Conservation (phyloP, 2,888 invertebrate genomes). For the Dynastes maya region DNA sequence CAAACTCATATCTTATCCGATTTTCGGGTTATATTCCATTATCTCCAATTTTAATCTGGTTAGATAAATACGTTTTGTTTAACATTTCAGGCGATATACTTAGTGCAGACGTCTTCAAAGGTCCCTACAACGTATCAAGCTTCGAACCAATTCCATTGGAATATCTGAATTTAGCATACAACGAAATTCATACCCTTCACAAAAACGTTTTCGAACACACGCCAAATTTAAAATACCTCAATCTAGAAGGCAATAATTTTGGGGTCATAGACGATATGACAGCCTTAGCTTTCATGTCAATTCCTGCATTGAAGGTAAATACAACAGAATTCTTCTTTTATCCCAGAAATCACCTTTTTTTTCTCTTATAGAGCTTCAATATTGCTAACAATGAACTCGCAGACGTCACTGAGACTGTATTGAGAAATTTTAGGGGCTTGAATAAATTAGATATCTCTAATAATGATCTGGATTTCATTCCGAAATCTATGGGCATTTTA, state of each 20-base stretch:
- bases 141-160: slow-evolving; percentile 75
- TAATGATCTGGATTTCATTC: slow-evolving; percentile 76
- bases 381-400: slow-evolving; percentile 74
- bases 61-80: too few relatives aligned
- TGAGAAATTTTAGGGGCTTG: slow-evolving; percentile 72
- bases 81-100: slow-evolving; percentile 74
- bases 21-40: too few relatives aligned
- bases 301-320: slow-evolving; percentile 74
- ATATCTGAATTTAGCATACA: slow-evolving; percentile 77
- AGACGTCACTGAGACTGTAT: slow-evolving; percentile 73
- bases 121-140: slow-evolving; percentile 73
- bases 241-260: slow-evolving; percentile 77
- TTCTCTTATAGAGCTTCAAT: slow-evolving; percentile 64
- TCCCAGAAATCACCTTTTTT: slow-evolving; percentile 41
- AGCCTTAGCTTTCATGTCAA: slow-evolving; percentile 65
- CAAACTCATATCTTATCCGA: too few relatives aligned
- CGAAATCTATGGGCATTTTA: slow-evolving; percentile 73
- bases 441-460: slow-evolving; percentile 75
- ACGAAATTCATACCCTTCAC: slow-evolving; percentile 77
- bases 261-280: slow-evolving; percentile 76
- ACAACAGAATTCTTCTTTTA: too few relatives aligned
- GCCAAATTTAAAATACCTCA: slow-evolving; percentile 75
- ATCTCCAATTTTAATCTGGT: too few relatives aligned
- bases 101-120: slow-evolving; percentile 78
- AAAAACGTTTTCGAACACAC: slow-evolving; percentile 77